These are phyloP conservation scores for Columbina picui DNA, from an alignment of 2,113 vertebrate genomes.

Conservation along the genomic window DNA sequence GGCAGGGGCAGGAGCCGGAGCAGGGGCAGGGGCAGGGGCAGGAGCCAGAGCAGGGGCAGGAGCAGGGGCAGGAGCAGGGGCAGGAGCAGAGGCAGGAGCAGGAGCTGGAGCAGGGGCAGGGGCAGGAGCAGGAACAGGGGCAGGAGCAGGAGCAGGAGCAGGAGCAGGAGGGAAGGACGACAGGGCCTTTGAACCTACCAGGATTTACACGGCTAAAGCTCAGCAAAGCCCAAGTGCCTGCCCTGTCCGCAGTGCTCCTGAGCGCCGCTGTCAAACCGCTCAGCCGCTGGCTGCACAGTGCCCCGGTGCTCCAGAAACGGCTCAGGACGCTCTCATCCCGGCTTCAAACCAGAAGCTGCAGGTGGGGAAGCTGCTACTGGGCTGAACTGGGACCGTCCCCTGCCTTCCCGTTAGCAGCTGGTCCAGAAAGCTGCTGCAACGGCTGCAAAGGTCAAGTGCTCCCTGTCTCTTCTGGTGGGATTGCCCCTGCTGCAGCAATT, in stretches of 20 bases:
- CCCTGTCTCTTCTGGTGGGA: neutral
- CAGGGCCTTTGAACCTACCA: neutral
- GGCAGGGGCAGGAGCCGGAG: no score
- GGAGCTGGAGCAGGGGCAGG: no score
- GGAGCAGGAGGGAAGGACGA: neutral
- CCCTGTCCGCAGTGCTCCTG: no score
- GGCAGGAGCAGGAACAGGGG: no score
- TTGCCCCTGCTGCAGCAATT: neutral
- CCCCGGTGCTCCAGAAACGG: neutral
- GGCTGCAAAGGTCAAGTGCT: fast-evolving
- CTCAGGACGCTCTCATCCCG: fast-evolving
- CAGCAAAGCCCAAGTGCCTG: fast-evolving
- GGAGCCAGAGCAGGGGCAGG: no score
- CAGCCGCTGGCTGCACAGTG: neutral
- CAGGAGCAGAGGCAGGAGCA: no score
- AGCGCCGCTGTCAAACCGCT: fast-evolving
- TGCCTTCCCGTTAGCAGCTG: neutral
- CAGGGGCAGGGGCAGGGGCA: no score
- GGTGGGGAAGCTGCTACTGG: neutral
- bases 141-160: no score
- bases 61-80: no score
- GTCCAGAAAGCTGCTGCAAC: fast-evolving
- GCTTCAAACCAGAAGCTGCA: neutral
- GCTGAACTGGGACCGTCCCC: neutral
- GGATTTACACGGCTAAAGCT: fast-evolving